A percentile compares a stretch with the other conserved stretches of the same genome.
phyloP scores from a whole-genome alignment of 1,140 invertebrate species.

The Danaus melanippus region DNA sequence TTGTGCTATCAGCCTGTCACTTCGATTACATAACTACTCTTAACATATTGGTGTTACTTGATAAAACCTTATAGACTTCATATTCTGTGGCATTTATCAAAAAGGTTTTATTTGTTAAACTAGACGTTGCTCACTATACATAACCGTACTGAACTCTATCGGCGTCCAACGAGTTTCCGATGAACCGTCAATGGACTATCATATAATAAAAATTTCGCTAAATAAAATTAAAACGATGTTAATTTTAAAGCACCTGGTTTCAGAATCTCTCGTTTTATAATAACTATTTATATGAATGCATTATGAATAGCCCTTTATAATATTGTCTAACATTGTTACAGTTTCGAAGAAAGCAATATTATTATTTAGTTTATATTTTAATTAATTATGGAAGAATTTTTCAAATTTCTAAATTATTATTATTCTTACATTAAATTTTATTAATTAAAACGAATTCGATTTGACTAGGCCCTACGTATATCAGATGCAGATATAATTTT shows the following conservation, averaged over 20 bases:
- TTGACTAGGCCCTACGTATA: conserved; percentile 64
- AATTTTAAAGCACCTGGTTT: conserved; percentile 71
- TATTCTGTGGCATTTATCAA: too few species aligned
- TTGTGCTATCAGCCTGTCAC: conserved; percentile 43
- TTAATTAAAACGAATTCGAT: conserved; percentile 65
- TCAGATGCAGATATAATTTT: conserved; percentile 57
- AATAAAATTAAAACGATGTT: conserved; percentile 67
- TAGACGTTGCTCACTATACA: too few species aligned
- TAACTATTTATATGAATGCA: conserved; percentile 59
- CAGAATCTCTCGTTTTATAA: conserved; percentile 66
- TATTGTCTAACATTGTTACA: conserved; percentile 60
- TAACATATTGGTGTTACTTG: conserved; percentile 61
- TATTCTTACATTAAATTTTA: conserved; percentile 49
- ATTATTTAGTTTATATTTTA: conserved; percentile 32
- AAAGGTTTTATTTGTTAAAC: too few species aligned
- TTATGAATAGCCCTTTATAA: conserved; percentile 55
- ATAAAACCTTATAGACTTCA: conserved; percentile 6
- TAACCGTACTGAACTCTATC: too few species aligned
- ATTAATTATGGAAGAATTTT: conserved; percentile 58
- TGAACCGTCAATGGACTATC: too few species aligned
- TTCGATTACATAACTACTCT: conserved; percentile 41
- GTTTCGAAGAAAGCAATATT: conserved; percentile 53
- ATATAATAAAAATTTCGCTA: conserved; percentile 51
- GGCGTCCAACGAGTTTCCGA: too few species aligned
- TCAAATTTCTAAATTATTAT: conserved; percentile 58